Conservation (phyloP, 2,113 vertebrate genomes). For the Nicator chloris region DNA sequence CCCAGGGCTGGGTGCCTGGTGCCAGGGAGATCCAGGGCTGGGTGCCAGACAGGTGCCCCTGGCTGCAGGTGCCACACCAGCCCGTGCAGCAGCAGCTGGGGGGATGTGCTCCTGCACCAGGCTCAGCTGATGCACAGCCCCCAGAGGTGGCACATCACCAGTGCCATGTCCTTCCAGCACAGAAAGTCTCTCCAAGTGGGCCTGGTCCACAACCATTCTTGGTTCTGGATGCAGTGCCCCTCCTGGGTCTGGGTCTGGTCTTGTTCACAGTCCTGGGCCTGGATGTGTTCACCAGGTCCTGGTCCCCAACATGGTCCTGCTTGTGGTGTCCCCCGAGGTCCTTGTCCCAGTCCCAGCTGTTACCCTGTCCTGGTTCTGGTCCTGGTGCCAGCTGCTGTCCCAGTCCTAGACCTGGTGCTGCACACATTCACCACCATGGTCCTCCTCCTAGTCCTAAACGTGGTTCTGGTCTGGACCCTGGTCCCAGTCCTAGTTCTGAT, state of each 20-base stretch:
- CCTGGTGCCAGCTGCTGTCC: background rate
- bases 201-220: background rate
- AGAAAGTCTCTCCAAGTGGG: background rate
- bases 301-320: background rate
- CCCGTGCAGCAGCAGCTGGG: background rate
- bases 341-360: background rate
- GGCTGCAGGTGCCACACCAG: background rate
- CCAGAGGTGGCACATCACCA: background rate
- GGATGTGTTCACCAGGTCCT: background rate
- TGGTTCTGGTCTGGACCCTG: background rate
- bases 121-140: background rate
- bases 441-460: background rate
- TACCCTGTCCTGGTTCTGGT: background rate
- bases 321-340: background rate
- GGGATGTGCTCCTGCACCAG: background rate
- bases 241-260: background rate
- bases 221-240: background rate
- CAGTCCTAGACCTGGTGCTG: too few species aligned
- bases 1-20: background rate
- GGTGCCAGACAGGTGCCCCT: background rate
- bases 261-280: background rate
- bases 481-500: background rate
- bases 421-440: background rate
- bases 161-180: background rate
- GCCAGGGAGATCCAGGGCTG: too few species aligned